A percentile compares a stretch with the other conserved stretches of the same genome.
Evolutionary conservation across 1,140 invertebrate genomes (phyloP).

Genomic region (Melitaea cinxia): DNA sequence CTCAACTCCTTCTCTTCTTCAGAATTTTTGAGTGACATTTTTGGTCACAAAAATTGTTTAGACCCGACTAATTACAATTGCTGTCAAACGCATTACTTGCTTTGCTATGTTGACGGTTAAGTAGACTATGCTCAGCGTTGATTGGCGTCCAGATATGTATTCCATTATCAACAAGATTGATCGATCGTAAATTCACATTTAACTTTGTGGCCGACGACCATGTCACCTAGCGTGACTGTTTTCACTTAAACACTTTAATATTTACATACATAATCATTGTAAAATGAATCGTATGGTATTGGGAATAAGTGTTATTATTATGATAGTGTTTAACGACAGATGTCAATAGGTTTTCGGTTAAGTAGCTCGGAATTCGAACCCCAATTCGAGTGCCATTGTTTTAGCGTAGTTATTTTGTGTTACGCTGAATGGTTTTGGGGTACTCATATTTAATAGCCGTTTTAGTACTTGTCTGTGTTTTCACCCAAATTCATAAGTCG

Average conservation of each 20-base stretch:
- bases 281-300: not conserved
- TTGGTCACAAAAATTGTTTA: no score
- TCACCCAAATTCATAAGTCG: no score
- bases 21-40: no score
- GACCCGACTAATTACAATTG: no score
- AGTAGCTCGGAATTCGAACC: constrained; percentile 9
- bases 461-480: not conserved
- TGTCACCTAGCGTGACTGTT: constrained; percentile 12
- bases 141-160: not conserved
- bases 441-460: not conserved
- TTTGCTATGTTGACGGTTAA: no score
- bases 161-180: not conserved
- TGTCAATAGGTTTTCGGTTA: constrained; percentile 6
- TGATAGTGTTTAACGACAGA: constrained; percentile 8
- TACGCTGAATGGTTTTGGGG: not conserved
- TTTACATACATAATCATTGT: no score
- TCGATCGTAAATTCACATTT: constrained; percentile 16
- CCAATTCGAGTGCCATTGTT: constrained; percentile 3
- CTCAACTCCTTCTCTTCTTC: no score
- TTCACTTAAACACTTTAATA: constrained; percentile 1
- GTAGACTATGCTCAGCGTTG: no score
- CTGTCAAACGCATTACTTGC: no score
- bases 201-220: constrained; percentile 1
- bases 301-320: not conserved
- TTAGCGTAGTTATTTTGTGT: constrained; percentile 4